Percentiles rank a stretch among this genome's conserved stretches.
phyloP scores from a whole-genome alignment of 35 echinoderm and acorn worm genomes.

The Apostichopus japonicus region DNA sequence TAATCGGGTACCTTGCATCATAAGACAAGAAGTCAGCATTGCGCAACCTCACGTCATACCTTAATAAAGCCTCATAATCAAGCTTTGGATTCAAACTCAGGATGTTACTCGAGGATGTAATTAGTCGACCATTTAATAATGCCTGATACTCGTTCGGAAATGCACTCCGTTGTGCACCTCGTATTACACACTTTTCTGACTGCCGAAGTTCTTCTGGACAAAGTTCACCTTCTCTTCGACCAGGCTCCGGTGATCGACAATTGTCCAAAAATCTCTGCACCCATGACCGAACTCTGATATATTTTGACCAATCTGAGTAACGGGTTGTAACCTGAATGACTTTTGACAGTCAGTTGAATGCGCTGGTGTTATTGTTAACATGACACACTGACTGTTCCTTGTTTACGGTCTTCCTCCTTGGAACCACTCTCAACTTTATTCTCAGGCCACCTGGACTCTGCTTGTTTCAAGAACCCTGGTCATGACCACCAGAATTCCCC shows the following conservation, averaged over 20 bases:
- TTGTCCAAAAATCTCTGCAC: slow-evolving; percentile 40
- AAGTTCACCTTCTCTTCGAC: not conserved
- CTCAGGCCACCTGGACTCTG: slow-evolving; percentile 10
- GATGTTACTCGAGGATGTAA: slow-evolving; percentile 19
- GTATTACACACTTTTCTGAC: not conserved
- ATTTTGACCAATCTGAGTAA: slow-evolving; percentile 40
- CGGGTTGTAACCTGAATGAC: slow-evolving; percentile 13
- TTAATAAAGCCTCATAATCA: not conserved
- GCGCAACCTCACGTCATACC: not conserved
- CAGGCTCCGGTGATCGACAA: not conserved
- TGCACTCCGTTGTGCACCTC: not conserved
- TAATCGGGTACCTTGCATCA: slow-evolving; percentile 40
- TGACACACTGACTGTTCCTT: not conserved
- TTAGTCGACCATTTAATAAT: too few relatives aligned
- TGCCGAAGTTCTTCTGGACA: not conserved
- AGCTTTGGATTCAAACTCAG: slow-evolving; percentile 13
- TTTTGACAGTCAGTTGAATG: not conserved
- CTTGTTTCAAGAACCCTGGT: slow-evolving; percentile 22
- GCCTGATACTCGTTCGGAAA: too few relatives aligned
- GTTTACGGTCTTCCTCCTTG: not conserved
- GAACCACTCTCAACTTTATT: slow-evolving; percentile 21
- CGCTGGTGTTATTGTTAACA: not conserved
- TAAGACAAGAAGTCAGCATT: slow-evolving; percentile 2
- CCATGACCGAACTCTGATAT: slow-evolving; percentile 6
- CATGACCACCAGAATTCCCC: too few relatives aligned